Base-by-base conservation (phyloP, 2,888 invertebrate species). In the Amphipoea oculea region DNA sequence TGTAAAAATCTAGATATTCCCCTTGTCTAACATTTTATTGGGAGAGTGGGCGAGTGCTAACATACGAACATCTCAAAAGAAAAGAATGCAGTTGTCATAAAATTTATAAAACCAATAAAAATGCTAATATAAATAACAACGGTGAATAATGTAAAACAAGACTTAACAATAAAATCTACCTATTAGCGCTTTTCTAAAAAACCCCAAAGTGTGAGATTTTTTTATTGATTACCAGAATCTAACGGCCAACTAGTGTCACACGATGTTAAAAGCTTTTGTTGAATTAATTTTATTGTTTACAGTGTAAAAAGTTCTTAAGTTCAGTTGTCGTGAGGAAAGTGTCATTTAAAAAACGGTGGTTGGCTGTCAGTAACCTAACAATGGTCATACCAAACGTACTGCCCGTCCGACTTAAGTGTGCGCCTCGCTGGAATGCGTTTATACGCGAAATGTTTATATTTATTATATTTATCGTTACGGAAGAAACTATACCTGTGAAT, bases 351-450 rank as follows among this genome's bases (percentile, higher is more conserved):
- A 62, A 82, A 82, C 81, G 73, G 81, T 74, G 54, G 54, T 73
- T 72, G 20, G 6, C 74, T 79, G 87, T 86, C 82, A 81, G 76
- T 77, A 80, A 81, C 78, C 79, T 81, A 9, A 69, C 12, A 79
- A 75, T 86, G 66, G 14, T 17, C 40, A 14, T n/a, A 60, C 65
- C 23, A 69, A 68, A 70, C 23, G 42, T 29, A 29, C 29, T 29
- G 29, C 29, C 29, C 29, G 29, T 29, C 29, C 29, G 29, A 29
- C 29, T 29, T 29, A 29, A 29, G 29, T 29, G 29, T 29, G 29
- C 29, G 29, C 29, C 29, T 29, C 29, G 29, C 29, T 29, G 29
- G 29, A 29, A 29, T 29, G 29, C 29, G 29, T 29, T 29, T 29
- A 29, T 29, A 29, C 29, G 29, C 29, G 29, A 29, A 29, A 29